Evolutionary conservation across 2,113 vertebrate genomes (phyloP).

Genomic region (Delphinus delphis): DNA sequence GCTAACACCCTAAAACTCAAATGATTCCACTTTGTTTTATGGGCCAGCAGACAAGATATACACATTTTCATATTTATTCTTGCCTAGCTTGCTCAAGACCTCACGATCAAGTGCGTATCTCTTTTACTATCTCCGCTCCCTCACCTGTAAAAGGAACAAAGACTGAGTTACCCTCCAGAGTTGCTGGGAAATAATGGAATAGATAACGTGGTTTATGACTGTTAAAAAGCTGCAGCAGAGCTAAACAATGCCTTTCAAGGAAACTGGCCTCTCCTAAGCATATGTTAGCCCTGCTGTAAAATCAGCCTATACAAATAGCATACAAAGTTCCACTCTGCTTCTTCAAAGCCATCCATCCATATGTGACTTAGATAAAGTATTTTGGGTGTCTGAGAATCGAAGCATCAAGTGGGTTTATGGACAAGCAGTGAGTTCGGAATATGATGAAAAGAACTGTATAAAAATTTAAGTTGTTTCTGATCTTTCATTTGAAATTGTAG

Average conservation of each 20-base stretch:
- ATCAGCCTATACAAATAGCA: not conserved
- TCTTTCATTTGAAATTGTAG: conserved; percentile 37
- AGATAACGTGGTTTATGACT: not conserved
- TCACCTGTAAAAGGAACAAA: conserved; percentile 22
- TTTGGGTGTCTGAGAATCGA: not conserved
- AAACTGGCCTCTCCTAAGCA: conserved; percentile 38
- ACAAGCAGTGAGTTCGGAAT: not conserved
- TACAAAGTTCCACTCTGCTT: not conserved
- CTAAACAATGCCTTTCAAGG: not conserved
- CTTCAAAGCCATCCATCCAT: not conserved
- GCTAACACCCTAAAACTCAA: not conserved
- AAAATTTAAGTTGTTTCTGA: conserved; percentile 40
- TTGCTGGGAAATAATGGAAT: conserved; percentile 52
- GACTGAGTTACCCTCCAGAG: not conserved
- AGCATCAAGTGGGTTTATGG: not conserved
- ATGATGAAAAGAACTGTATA: not conserved
- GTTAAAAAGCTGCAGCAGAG: conserved; percentile 13
- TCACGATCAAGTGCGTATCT: not conserved
- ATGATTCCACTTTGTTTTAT: conserved; percentile 42
- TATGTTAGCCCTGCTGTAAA: not conserved
- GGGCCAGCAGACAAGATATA: conserved; percentile 32
- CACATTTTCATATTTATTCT: conserved; percentile 33
- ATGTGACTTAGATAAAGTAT: not conserved
- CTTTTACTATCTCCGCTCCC: not conserved
- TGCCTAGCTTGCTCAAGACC: conserved; percentile 33